Evolutionary conservation across 2,888 invertebrate genomes (phyloP).

Genomic region (Nineta flava): DNA sequence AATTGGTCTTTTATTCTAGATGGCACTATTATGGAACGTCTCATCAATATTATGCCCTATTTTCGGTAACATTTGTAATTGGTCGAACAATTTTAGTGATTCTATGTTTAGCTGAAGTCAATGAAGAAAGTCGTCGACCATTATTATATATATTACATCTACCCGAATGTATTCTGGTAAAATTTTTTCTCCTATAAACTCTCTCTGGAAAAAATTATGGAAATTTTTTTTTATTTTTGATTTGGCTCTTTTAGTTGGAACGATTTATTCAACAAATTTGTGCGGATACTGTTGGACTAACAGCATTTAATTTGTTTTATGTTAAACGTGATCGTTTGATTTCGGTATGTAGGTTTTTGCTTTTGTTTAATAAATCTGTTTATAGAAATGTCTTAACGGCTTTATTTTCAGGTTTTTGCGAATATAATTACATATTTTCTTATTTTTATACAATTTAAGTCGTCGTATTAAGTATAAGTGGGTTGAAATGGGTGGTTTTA

Average conservation of each 20-base stretch:
- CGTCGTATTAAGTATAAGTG: too few species aligned
- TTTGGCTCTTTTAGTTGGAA: background rate
- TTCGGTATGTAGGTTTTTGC: background rate
- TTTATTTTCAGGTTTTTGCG: too few species aligned
- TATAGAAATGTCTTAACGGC: too few species aligned
- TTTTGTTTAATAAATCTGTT: too few species aligned
- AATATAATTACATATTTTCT: too few species aligned
- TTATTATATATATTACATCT: background rate
- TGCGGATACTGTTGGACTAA: background rate
- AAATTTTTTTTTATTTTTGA: background rate
- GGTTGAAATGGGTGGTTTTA: too few species aligned
- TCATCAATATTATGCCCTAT: too few species aligned
- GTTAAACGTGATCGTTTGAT: background rate
- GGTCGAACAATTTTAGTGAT: background rate
- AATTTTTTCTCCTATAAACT: too few species aligned
- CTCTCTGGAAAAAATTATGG: background rate
- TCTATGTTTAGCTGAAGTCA: background rate
- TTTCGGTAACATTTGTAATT: too few species aligned
- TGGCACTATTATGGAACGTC: too few species aligned
- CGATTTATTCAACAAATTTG: background rate
- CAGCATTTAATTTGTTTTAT: background rate
- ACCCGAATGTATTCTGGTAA: background rate
- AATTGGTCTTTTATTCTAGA: too few species aligned
- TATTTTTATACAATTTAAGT: too few species aligned
- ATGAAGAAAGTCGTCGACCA: background rate